Evolutionary conservation across 1,140 invertebrate species (phyloP), one percentile per base, ranked within the genome.

Genomic region (Leptinotarsa undecemlineata): DNA sequence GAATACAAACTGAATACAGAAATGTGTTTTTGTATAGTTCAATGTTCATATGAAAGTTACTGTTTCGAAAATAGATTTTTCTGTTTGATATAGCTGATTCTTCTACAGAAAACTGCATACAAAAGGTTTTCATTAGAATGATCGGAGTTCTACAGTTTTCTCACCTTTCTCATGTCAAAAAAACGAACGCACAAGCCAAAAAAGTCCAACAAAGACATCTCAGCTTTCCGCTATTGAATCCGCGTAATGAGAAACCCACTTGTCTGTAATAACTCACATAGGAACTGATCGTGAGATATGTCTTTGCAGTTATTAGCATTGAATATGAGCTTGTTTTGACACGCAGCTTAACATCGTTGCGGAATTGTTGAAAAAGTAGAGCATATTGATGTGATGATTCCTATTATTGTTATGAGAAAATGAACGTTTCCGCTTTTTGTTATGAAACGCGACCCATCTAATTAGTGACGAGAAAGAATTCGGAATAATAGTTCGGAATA

Each of bases 251-350:
- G 51, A 57, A 57, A 57, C 51, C 3, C 51, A 57, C 15, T 57
- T 57, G 51, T 57, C 51, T 19, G n/a, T 57, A 19, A 57, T 57
- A 57, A 57, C n/a, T 57, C 51, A 57, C n/a, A 17, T 8, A 57
- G n/a, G n/a, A 15, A 57, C 51, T 57, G 51, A 57, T 57, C n/a
- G 51, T 57, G 6, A 17, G 51, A 57, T 57, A 57, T 19, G 23
- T 68, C 19, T 68, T 42, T 13, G n/a, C 42, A 68, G 66, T 19
- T 42, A 68, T 68, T 68, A 68, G 66, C 66, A 68, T 68, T 68
- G 66, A 68, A 68, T 68, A 47, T n/a, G 66, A 68, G 66, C 66
- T 47, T 47, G 66, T 68, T 68, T 68, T 68, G 66, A 68, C 66
- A 68, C 66, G 66, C 66, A 68, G 66, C 23, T 68, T 47, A 68